Conservation (phyloP, 1,140 invertebrate species). For the Drosophila kanapiae region DNA sequence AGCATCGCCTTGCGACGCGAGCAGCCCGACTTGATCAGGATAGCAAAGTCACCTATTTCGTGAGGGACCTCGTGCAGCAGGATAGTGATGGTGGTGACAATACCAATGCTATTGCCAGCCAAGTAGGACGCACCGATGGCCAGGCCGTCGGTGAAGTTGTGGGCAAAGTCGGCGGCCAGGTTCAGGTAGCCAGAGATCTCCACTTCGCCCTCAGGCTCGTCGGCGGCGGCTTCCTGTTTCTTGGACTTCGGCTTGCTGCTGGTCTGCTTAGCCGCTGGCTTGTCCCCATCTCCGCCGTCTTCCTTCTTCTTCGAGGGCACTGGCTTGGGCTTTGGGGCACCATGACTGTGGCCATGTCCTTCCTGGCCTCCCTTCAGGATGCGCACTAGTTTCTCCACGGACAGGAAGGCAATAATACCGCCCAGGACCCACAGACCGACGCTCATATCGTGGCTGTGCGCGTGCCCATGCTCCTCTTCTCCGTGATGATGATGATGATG, state of each 20-base stretch:
- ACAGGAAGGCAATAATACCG: conserved; percentile 95
- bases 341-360: conserved; percentile 85
- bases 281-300: conserved; percentile 83
- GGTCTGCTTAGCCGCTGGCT: conserved; percentile 65
- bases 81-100: conserved; percentile 97
- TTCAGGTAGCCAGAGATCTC: conserved; percentile 97
- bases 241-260: conserved; percentile 58
- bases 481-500: conserved; percentile 86
- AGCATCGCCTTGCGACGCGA: conserved; percentile 95
- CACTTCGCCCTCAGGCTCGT: conserved; percentile 81
- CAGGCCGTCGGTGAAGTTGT: conserved; percentile 99
- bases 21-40: conserved; percentile 96
- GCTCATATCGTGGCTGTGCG: conserved; percentile 90
- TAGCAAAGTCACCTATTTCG: conserved; percentile 98
- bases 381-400: conserved; percentile 96
- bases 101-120: conserved; percentile 93
- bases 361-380: conserved; percentile 93
- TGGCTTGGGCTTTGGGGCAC: conserved; percentile 69
- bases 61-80: conserved; percentile 97
- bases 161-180: conserved; percentile 97
- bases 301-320: conserved; percentile 75
- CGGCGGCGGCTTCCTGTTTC: conserved; percentile 70
- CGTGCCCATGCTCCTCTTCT: conserved; percentile 85
- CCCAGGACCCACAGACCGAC: conserved; percentile 95
- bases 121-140: conserved; percentile 97